Evolutionary conservation across 2,888 invertebrate species (phyloP).

Genomic region (Sarcophaga variegata): DNA sequence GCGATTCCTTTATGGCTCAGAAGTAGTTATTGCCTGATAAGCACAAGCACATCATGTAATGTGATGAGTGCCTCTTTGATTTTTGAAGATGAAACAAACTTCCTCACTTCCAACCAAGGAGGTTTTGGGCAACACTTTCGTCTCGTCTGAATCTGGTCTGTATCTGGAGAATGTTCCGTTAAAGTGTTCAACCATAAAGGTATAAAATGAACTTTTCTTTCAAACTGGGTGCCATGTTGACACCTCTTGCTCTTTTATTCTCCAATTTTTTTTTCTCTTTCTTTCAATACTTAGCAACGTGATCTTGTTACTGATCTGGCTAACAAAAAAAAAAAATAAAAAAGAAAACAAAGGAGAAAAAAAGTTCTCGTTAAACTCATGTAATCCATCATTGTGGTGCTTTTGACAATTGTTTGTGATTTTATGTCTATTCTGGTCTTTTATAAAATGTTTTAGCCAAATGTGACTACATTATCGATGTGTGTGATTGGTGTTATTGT

Average conservation of each 20-base stretch:
- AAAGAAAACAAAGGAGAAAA: too few relatives aligned
- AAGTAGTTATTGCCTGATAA: too few relatives aligned
- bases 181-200: too few relatives aligned
- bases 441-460: constrained; percentile 61
- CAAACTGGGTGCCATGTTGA: too few relatives aligned
- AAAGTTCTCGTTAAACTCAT: constrained; percentile 57
- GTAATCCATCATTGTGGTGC: constrained; percentile 68
- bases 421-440: constrained; percentile 64
- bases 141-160: too few relatives aligned
- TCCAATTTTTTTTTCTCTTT: neutral
- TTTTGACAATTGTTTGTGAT: constrained; percentile 68
- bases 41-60: too few relatives aligned
- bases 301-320: constrained; percentile 69
- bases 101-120: constrained; percentile 20
- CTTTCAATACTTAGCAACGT: constrained; percentile 62
- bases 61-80: too few relatives aligned
- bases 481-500: constrained; percentile 16
- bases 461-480: constrained; percentile 67
- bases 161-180: too few relatives aligned
- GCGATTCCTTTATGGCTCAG: too few relatives aligned
- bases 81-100: too few relatives aligned
- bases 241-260: too few relatives aligned
- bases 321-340: neutral
- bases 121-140: neutral
- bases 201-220: too few relatives aligned